Percentiles rank a stretch among this genome's conserved stretches.
Conservation (phyloP, 2,113 vertebrate genomes). For the Meleagris gallopavo region DNA sequence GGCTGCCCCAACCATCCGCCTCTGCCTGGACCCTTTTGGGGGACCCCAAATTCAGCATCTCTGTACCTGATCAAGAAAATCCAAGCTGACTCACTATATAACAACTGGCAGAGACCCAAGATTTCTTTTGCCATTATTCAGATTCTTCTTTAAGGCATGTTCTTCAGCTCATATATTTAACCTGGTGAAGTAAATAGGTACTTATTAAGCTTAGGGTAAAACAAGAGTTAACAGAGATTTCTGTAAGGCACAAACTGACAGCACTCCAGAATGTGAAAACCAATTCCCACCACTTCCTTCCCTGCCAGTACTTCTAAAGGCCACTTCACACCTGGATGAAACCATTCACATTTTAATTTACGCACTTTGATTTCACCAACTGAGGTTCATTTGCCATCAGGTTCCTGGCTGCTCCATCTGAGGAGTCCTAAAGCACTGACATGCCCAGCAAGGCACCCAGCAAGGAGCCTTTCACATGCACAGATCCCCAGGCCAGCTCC, state of each 20-base stretch:
- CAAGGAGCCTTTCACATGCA: conserved; percentile 23
- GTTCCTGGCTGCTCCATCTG: neutral
- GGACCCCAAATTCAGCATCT: neutral
- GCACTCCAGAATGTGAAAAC: neutral
- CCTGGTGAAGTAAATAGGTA: neutral
- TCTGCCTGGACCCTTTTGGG: neutral
- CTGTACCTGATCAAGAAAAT: neutral
- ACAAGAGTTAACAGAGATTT: neutral
- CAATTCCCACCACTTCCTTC: neutral
- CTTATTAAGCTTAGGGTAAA: neutral
- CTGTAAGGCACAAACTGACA: neutral
- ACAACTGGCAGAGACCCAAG: neutral
- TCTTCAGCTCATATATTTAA: neutral
- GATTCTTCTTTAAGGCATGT: neutral
- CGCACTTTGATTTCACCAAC: neutral
- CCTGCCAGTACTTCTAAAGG: neutral
- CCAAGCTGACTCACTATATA: neutral
- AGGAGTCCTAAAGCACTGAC: neutral
- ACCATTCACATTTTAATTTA: conserved; percentile 38
- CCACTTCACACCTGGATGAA: conserved; percentile 15
- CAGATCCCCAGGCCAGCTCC: neutral
- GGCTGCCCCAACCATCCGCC: neutral
- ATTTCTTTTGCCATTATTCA: neutral
- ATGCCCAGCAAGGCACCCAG: neutral
- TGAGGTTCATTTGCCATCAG: neutral